Evolutionary conservation across 1,140 invertebrate species (phyloP).

Genomic region (Planococcus citri): DNA sequence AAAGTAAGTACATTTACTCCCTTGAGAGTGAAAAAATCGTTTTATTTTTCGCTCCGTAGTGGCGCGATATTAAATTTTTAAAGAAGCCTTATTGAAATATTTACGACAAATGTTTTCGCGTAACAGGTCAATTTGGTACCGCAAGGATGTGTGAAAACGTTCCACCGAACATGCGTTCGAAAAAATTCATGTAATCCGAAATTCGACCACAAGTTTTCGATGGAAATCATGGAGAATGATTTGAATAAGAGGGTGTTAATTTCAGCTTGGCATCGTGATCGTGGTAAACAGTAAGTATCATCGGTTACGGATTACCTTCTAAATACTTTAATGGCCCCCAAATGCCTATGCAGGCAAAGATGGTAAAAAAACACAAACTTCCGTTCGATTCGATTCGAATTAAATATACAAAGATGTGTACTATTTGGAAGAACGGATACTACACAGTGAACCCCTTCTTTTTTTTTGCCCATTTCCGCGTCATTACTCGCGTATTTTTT

Average conservation of each 20-base stretch:
- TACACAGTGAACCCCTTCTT: too few species aligned
- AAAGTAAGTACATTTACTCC: constrained; percentile 30
- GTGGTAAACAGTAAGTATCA: constrained; percentile 34
- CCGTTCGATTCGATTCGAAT: too few species aligned
- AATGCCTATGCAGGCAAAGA: too few species aligned
- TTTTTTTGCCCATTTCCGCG: too few species aligned
- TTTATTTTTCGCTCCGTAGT: neutral
- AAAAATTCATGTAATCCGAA: constrained; percentile 34
- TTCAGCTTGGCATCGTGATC: constrained; percentile 39
- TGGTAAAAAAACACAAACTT: too few species aligned
- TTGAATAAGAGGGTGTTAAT: constrained; percentile 37
- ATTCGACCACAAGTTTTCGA: constrained; percentile 40
- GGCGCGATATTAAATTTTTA: too few species aligned
- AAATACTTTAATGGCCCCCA: too few species aligned
- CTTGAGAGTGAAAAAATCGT: neutral
- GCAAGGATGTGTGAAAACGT: constrained; percentile 35
- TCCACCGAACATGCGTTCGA: constrained; percentile 37
- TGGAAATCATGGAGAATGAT: constrained; percentile 37
- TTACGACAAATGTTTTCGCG: neutral
- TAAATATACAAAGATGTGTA: too few species aligned
- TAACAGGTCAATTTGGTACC: constrained; percentile 31
- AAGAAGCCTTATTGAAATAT: neutral
- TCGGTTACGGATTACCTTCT: too few species aligned
- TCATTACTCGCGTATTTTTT: too few species aligned
- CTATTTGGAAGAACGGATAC: too few species aligned